A percentile compares a stretch with the other conserved stretches of the same genome.
Conservation (phyloP, 2,797 vertebrate genomes). For the Micromesistius poutassou region DNA sequence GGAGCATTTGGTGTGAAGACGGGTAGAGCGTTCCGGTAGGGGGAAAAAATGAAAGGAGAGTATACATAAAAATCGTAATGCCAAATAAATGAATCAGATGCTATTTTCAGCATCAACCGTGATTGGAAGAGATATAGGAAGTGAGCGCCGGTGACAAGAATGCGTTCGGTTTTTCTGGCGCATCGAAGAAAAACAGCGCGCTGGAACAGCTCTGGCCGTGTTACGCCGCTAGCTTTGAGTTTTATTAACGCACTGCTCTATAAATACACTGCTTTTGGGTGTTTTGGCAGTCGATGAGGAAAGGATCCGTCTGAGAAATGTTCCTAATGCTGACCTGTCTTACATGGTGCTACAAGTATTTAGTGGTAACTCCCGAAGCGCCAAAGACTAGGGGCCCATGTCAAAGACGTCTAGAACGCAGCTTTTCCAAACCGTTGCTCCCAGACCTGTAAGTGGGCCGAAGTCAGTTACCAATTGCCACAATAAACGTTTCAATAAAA, state of each 20-base stretch:
- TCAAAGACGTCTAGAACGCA: not conserved
- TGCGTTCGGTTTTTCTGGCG: constrained; percentile 51
- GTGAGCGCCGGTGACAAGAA: constrained; percentile 50
- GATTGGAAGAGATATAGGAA: constrained; percentile 59
- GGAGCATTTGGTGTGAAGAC: constrained; percentile 50
- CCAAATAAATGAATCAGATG: constrained; percentile 56
- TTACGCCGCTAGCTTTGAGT: constrained; percentile 47
- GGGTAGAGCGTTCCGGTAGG: constrained; percentile 64
- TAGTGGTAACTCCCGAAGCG: constrained; percentile 33
- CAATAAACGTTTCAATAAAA: not conserved
- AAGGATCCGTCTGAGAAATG: constrained; percentile 50
- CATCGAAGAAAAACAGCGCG: constrained; percentile 45
- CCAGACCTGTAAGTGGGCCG: not conserved
- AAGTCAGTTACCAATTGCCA: not conserved
- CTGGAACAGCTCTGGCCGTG: constrained; percentile 41
- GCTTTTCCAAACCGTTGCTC: not conserved
- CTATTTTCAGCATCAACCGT: constrained; percentile 57
- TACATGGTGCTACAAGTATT: constrained; percentile 20
- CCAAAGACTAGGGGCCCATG: constrained; percentile 11
- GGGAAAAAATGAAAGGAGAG: constrained; percentile 52
- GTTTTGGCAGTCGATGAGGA: constrained; percentile 49
- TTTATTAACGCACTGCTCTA: constrained; percentile 55
- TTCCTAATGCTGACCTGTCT: constrained; percentile 36
- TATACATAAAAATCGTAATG: constrained; percentile 52
- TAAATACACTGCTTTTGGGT: constrained; percentile 45